Evolutionary conservation across 2,797 vertebrate species (phyloP).

Genomic region (Pseudomugil tenellus): DNA sequence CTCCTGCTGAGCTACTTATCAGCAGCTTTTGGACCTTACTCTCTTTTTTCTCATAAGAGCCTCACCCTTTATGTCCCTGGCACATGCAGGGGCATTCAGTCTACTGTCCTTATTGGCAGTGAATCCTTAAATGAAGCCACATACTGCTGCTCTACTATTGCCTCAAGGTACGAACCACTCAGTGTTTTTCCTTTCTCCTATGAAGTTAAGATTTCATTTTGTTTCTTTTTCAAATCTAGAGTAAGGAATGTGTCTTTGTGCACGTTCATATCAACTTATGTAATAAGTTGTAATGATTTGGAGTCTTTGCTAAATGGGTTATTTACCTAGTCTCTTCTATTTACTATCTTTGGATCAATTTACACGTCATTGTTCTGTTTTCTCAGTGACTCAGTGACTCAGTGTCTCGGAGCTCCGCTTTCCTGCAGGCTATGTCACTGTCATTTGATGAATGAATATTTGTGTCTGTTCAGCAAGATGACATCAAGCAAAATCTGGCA

Average conservation of each 20-base stretch:
- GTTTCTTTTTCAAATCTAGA: background rate
- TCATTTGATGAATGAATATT: constrained; percentile 8
- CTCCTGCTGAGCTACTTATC: constrained; percentile 71
- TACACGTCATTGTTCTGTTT: constrained; percentile 2
- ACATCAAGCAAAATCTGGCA: background rate
- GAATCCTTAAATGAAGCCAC: constrained; percentile 36
- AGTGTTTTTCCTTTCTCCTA: constrained; percentile 6
- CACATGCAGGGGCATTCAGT: constrained; percentile 35
- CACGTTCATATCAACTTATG: background rate
- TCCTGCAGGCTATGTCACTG: background rate
- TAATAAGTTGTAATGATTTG: background rate
- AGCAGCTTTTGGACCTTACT: constrained; percentile 76
- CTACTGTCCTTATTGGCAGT: constrained; percentile 35
- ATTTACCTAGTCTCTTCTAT: background rate
- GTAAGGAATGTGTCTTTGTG: background rate
- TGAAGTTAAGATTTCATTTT: background rate
- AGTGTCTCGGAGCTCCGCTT: background rate
- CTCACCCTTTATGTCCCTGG: constrained; percentile 45
- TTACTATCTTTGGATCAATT: constrained; percentile 15
- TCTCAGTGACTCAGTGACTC: background rate
- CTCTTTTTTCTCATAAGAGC: constrained; percentile 52
- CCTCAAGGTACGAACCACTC: constrained; percentile 51
- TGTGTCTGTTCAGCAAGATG: constrained; percentile 8
- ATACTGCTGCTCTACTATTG: constrained; percentile 40
- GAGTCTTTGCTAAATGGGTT: background rate